These are phyloP conservation scores for Diprion similis DNA, from an alignment of 1,140 invertebrate genomes.

Conservation along the genomic window DNA sequence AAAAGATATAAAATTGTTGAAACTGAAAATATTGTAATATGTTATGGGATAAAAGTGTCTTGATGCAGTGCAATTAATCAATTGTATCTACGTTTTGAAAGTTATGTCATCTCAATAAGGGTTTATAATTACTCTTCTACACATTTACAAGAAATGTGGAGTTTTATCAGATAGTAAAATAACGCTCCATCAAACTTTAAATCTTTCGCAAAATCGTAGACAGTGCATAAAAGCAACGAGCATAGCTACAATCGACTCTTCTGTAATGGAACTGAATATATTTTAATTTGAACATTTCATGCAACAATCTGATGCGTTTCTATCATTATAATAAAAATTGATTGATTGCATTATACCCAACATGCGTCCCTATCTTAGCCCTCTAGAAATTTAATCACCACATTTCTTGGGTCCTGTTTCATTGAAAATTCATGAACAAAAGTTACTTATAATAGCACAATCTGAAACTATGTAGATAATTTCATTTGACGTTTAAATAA, in stretches of 20 bases:
- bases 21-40: slow-evolving; percentile 3
- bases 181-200: too few relatives aligned
- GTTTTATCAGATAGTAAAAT: too few relatives aligned
- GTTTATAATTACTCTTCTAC: too few relatives aligned
- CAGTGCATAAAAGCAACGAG: too few relatives aligned
- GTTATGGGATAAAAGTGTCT: not conserved
- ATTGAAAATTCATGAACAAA: not conserved
- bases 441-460: not conserved
- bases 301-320: too few relatives aligned
- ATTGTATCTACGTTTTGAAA: not conserved
- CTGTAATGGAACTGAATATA: too few relatives aligned
- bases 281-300: too few relatives aligned
- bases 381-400: not conserved
- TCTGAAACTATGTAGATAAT: slow-evolving; percentile 1
- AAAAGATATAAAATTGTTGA: slow-evolving; percentile 4
- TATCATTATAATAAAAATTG: not conserved
- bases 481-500: not conserved
- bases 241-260: too few relatives aligned
- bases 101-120: too few relatives aligned
- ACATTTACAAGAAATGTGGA: too few relatives aligned
- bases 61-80: not conserved
- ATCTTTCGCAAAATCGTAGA: too few relatives aligned
- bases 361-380: not conserved
- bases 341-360: not conserved
- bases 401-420: not conserved